Evolutionary conservation across 1,140 invertebrate species (phyloP), one percentile per base, ranked within the genome.

Genomic region (Theocolax elegans): DNA sequence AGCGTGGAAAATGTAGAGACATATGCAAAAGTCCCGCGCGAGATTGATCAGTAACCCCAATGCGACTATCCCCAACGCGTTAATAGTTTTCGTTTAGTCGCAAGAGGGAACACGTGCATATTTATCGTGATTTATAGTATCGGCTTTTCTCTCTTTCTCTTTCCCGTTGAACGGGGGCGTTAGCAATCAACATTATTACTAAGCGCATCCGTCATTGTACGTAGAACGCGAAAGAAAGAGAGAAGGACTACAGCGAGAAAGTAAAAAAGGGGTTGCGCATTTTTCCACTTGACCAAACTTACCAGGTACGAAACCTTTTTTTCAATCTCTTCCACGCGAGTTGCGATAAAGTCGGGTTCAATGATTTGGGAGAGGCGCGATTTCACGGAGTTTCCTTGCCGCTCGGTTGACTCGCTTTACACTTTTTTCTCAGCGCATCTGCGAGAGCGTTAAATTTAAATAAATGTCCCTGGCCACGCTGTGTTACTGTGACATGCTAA

Each of bases 121-220:
- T 82, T 82, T 82, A 80, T 79, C 77, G 76, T 83, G 81, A 84
- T 83, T 83, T 84, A 84, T 84, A 73, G 77, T 77, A n/a, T n/a
- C n/a, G n/a, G n/a, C n/a, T n/a, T 75, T 80, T 80, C 75, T 27
- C 65, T 54, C 60, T 25, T 35, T 35, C 10, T 49, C 56, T 69
- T 40, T 63, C 67, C 66, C 79, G 82, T 83, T 82, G 76, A 76
- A 76, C 73, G 74, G 75, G 77, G 82, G 80, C 77, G 77, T 75
- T 21, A 75, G 74, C 74, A n/a, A n/a, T n/a, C n/a, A n/a, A n/a
- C n/a, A n/a, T n/a, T n/a, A n/a, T n/a, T n/a, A n/a, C n/a, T n/a
- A n/a, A n/a, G n/a, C n/a, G n/a, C n/a, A n/a, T n/a, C n/a, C 25
- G 2, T 19, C 21, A 56, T 23, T 53, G 4, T n/a, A n/a, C n/a